These are phyloP conservation scores for Drosophila asahinai DNA, from an alignment of 1,140 invertebrate species.

Conservation along the genomic window DNA sequence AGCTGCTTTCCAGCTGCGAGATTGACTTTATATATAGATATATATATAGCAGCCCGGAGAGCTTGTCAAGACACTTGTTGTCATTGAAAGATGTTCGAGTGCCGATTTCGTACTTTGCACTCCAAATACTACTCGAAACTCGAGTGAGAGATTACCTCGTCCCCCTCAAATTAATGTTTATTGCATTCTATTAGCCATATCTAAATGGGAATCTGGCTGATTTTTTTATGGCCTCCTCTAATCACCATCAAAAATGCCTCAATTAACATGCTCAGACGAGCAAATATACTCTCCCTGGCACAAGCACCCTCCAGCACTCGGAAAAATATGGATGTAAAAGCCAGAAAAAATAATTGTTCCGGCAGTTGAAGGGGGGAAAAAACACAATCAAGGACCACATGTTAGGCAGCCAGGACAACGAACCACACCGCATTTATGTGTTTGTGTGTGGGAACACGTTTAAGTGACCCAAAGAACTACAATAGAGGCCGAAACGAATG, in stretches of 20 bases:
- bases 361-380: conserved; percentile 17
- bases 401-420: conserved; percentile 43
- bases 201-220: conserved; percentile 36
- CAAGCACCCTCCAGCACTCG: conserved; percentile 8
- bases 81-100: conserved; percentile 45
- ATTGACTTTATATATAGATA: background rate
- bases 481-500: conserved; percentile 23
- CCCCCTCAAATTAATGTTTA: conserved; percentile 48
- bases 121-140: conserved; percentile 23
- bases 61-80: conserved; percentile 41
- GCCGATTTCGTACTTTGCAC: conserved; percentile 27
- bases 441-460: conserved; percentile 25
- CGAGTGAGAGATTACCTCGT: background rate
- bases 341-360: conserved; percentile 61
- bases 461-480: conserved; percentile 40
- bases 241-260: conserved; percentile 69
- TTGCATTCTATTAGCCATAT: conserved; percentile 56
- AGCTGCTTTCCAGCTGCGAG: conserved; percentile 10
- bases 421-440: conserved; percentile 24
- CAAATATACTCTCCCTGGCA: conserved; percentile 25
- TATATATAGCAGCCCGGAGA: conserved; percentile 1
- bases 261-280: conserved; percentile 72
- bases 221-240: conserved; percentile 47
- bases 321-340: conserved; percentile 33
- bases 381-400: conserved; percentile 43